phyloP scores from a whole-genome alignment of 2,113 vertebrate genomes.

The Pomatostomus ruficeps region DNA sequence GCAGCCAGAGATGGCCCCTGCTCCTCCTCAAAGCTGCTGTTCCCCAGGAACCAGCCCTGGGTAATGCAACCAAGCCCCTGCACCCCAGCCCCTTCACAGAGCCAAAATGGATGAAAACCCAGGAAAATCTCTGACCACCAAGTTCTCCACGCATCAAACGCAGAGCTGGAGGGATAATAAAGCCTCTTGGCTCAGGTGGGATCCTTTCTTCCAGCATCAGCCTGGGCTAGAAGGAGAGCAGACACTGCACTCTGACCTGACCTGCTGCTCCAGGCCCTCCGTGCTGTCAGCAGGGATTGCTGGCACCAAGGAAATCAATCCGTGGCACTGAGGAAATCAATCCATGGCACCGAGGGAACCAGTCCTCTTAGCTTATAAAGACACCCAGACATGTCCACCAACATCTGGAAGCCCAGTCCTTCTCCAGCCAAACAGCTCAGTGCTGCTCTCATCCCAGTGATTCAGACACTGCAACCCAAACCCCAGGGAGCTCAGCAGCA shows the following conservation, averaged over 20 bases:
- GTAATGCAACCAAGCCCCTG: background rate
- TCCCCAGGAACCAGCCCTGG: background rate
- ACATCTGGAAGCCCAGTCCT: background rate
- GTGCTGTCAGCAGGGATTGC: fast-evolving
- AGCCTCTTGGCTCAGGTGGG: fast-evolving
- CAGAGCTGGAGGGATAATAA: background rate
- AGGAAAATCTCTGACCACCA: background rate
- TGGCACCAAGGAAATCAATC: background rate
- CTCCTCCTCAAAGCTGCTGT: background rate
- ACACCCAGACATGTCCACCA: background rate
- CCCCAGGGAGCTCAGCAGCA: background rate
- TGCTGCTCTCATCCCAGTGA: background rate
- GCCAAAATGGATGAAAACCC: background rate
- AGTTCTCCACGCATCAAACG: background rate
- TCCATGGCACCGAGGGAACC: background rate
- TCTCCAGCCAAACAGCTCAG: background rate
- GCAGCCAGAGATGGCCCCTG: no score
- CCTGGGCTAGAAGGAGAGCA: background rate
- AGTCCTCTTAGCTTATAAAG: background rate
- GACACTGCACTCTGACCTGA: background rate
- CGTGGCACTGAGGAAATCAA: fast-evolving
- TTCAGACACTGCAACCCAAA: background rate
- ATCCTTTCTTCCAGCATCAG: background rate
- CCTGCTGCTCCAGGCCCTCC: background rate
- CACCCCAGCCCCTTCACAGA: background rate